Evolutionary conservation across 2,113 vertebrate species (phyloP).

Genomic region (Lepidothrix coronata): DNA sequence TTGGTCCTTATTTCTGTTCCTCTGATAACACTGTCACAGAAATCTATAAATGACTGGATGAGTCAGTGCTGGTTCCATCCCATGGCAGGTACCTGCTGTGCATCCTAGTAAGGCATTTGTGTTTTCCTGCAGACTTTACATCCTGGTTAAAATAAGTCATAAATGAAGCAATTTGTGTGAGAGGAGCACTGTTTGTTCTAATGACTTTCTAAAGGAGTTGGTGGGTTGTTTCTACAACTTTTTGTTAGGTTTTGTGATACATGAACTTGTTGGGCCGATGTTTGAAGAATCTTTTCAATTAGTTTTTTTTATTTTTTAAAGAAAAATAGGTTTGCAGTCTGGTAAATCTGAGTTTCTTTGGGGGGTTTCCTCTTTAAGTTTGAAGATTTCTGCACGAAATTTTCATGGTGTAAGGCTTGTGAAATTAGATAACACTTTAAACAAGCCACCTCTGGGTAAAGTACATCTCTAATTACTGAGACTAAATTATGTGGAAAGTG

Average conservation of each 20-base stretch:
- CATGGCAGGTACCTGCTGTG: background rate
- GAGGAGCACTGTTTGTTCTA: background rate
- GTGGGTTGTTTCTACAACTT: background rate
- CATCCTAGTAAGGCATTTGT: background rate
- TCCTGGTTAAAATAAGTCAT: background rate
- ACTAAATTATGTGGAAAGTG: slow-evolving; percentile 48
- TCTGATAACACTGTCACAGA: background rate
- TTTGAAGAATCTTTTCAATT: background rate
- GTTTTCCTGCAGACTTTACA: background rate
- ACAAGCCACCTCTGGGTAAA: slow-evolving; percentile 47
- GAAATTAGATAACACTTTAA: slow-evolving; percentile 40
- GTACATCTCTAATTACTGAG: slow-evolving; percentile 45
- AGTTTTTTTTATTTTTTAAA: background rate
- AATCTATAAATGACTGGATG: background rate
- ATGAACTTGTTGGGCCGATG: background rate
- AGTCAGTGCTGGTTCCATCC: background rate
- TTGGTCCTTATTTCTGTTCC: background rate
- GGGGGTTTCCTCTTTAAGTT: background rate
- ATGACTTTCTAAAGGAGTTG: background rate
- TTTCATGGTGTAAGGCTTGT: background rate
- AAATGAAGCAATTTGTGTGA: background rate
- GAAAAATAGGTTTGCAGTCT: background rate
- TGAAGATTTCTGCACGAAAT: background rate
- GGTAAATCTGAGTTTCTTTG: background rate
- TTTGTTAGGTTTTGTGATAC: background rate